These are phyloP conservation scores for Chymomyza procnemis DNA, from an alignment of 2,888 invertebrate genomes.

Conservation along the genomic window DNA sequence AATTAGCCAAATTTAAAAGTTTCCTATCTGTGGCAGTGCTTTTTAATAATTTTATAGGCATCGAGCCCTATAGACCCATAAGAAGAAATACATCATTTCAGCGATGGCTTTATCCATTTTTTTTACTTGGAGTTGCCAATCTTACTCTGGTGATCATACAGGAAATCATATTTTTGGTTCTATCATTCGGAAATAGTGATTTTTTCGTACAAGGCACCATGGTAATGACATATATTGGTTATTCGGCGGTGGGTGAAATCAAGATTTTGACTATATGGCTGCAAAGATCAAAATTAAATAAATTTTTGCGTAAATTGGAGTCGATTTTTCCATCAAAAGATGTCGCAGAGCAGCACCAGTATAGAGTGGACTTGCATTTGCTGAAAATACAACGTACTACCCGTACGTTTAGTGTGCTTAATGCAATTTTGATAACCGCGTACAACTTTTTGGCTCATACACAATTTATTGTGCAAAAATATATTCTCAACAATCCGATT, in stretches of 20 bases:
- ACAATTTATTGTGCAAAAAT: conserved; percentile 42
- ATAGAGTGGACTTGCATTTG: conserved; percentile 38
- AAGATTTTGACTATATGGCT: conserved; percentile 58
- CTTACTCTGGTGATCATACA: conserved; percentile 35
- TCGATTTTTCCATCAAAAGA: conserved; percentile 45
- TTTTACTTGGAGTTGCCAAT: conserved; percentile 41
- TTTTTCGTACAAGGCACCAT: conserved; percentile 59
- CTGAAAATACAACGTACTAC: conserved; percentile 35
- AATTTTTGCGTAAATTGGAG: conserved; percentile 46
- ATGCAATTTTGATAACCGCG: conserved; percentile 59
- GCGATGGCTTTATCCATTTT: not conserved
- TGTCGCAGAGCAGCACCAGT: conserved; percentile 27
- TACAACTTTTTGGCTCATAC: conserved; percentile 61
- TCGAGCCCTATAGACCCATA: conserved; percentile 15
- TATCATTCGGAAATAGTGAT: conserved; percentile 37
- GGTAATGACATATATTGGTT: conserved; percentile 60
- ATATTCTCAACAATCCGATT: conserved; percentile 24
- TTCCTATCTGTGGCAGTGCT: conserved; percentile 22
- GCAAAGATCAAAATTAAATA: conserved; percentile 42
- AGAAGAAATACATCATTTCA: not conserved
- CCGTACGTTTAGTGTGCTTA: conserved; percentile 56
- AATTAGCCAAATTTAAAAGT: conserved; percentile 3
- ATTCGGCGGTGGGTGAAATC: conserved; percentile 44
- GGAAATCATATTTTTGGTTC: conserved; percentile 45
- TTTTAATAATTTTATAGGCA: conserved; percentile 16